These are phyloP conservation scores for Drosophila santomea DNA, from an alignment of 1,140 invertebrate genomes.

Conservation along the genomic window DNA sequence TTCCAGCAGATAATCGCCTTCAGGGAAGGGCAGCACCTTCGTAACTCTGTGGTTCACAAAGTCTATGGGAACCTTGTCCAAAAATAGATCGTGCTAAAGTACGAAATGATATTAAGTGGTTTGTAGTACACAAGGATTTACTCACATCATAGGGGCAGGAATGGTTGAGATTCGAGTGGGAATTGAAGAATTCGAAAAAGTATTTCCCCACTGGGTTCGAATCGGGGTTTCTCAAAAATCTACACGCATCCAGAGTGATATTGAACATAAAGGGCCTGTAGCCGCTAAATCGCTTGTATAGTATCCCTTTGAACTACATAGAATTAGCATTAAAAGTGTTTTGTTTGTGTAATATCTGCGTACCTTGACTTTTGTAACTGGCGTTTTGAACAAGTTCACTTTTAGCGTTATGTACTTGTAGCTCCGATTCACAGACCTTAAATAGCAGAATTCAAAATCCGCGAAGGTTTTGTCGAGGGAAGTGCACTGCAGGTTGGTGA, in stretches of 20 bases:
- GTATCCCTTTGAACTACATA: background rate
- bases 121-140: background rate
- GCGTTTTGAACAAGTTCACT: slow-evolving; percentile 1
- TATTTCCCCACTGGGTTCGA: background rate
- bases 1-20: background rate
- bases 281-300: background rate
- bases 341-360: background rate
- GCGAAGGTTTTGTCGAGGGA: background rate
- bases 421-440: background rate
- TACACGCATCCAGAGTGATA: background rate
- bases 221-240: background rate
- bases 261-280: background rate
- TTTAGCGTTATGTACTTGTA: background rate
- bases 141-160: background rate
- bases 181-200: background rate
- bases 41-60: background rate
- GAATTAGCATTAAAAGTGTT: background rate
- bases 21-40: background rate
- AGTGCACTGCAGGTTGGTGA: background rate
- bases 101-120: background rate
- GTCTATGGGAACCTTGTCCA: background rate
- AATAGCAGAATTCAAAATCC: background rate
- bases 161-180: background rate
- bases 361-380: slow-evolving; percentile 1
- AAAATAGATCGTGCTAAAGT: background rate